Evolutionary conservation across 1,140 invertebrate genomes (phyloP).

Genomic region (Drosophila parabipectinata): DNA sequence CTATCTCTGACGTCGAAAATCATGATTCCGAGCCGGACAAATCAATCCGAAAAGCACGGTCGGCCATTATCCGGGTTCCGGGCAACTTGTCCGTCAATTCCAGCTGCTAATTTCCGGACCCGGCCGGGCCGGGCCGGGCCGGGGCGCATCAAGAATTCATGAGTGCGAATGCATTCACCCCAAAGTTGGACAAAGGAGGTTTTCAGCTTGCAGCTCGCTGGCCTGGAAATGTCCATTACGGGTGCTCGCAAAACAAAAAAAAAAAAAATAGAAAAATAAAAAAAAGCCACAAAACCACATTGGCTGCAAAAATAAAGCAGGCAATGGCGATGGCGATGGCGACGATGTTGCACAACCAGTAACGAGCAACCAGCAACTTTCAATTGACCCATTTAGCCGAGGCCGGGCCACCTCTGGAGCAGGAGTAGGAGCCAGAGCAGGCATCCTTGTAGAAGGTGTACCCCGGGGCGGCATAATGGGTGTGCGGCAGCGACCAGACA

Average conservation of each 20-base stretch:
- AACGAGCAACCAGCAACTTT: slow-evolving; percentile 25
- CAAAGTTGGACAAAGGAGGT: not conserved
- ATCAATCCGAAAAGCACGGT: not conserved
- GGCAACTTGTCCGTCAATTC: slow-evolving; percentile 6
- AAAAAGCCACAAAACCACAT: slow-evolving; percentile 24
- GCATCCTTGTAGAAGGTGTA: not conserved
- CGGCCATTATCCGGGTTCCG: slow-evolving; percentile 5
- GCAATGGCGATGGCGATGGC: not conserved
- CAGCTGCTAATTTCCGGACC: slow-evolving; percentile 25
- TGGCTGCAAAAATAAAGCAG: slow-evolving; percentile 18
- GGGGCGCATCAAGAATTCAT: slow-evolving; percentile 29
- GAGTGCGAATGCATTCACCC: slow-evolving; percentile 47
- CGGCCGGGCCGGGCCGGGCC: slow-evolving; percentile 1
- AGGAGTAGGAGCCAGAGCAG: not conserved
- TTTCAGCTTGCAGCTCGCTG: not conserved
- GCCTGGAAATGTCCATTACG: slow-evolving; percentile 17
- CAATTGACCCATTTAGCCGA: slow-evolving; percentile 68
- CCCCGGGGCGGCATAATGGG: slow-evolving; percentile 34
- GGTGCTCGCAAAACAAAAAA: not conserved
- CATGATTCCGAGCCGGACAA: not conserved
- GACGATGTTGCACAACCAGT: not conserved
- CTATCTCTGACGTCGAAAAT: not conserved
- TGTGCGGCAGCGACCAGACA: slow-evolving; percentile 43
- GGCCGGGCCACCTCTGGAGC: not conserved
- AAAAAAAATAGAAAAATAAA: slow-evolving; percentile 10